A percentile compares a stretch with the other conserved stretches of the same genome.
These are phyloP conservation scores for Crossoptilon crossoptilon DNA, from an alignment of 2,797 vertebrate species.

Conservation along the genomic window DNA sequence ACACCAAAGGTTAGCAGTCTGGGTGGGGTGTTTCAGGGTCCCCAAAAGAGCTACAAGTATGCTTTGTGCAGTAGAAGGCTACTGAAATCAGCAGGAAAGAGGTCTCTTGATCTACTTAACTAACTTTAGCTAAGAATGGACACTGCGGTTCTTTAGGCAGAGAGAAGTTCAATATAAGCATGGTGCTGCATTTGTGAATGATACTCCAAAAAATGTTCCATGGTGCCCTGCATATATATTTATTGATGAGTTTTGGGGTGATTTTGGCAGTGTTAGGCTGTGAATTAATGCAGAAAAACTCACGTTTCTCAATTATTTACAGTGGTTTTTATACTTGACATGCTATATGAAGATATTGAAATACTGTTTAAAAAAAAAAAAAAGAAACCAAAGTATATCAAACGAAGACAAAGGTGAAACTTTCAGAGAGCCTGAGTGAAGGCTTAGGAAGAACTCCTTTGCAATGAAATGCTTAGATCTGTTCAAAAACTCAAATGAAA, in stretches of 20 bases:
- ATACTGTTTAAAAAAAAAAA: neutral
- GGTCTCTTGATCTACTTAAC: neutral
- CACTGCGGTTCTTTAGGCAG: neutral
- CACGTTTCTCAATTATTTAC: neutral
- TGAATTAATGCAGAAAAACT: neutral
- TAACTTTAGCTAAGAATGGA: neutral
- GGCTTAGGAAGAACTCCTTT: neutral
- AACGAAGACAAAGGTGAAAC: neutral
- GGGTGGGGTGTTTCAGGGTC: neutral
- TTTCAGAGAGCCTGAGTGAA: neutral
- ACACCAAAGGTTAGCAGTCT: neutral
- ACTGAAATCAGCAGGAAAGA: neutral
- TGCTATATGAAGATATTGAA: neutral
- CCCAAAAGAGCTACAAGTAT: neutral
- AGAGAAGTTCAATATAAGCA: neutral
- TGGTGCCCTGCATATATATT: neutral
- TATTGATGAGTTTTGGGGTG: neutral
- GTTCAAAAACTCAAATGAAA: too few relatives aligned
- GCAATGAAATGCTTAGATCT: neutral
- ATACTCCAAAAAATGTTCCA: neutral
- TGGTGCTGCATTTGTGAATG: neutral
- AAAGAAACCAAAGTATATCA: neutral
- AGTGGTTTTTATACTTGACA: neutral
- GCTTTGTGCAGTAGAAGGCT: neutral
- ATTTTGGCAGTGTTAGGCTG: neutral